Evolutionary conservation across 2,113 vertebrate genomes (phyloP), one percentile per base, ranked within the genome.

Genomic region (Prionailurus viverrinus): DNA sequence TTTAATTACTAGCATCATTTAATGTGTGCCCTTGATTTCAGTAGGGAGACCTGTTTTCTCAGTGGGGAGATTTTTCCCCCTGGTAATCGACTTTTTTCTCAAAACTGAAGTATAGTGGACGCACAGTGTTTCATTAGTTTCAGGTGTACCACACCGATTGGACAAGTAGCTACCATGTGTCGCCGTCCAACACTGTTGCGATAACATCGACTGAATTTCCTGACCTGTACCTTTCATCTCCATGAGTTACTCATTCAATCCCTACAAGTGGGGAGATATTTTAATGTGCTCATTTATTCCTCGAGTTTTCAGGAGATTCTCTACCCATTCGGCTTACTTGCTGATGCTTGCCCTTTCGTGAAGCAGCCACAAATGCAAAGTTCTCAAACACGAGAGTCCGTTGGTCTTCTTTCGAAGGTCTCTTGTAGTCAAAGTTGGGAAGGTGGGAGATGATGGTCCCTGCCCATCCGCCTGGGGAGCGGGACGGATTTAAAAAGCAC

Each of bases 221-320:
- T 48, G 74, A 31, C 74, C 27, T 31, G 41, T 31, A 31, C 74
- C 14, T 48, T 78, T 48, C 74, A 16, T 48, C 27, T 25, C 14
- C 27, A 0, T 78, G 74, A 78, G 9, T 78, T 29, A 29, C 27
- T 78, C 27, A 31, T 78, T 48, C 41, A 41, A 78, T 7, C 29
- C 14, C 27, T 48, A 27, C 7, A 48, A 89, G 29, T 69, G 61
- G 66, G 94, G 96, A 96, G 96, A 85, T 53, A 88, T 41, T 91
- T 95, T 81, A 96, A 83, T 55, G 25, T 89, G 16, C 33, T 98
- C 97, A 86, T 51, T 89, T 65, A 71, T 31, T 61, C 27, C 23
- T 98, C 65, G 41, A 76, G 74, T 83, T 83, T 95, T 69, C 88
- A 91, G n/a, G 27, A 91, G n/a, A 89, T 81, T 88, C 86, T 83